Evolutionary conservation across 2,797 vertebrate genomes (phyloP).

Genomic region (Adelosebastes latens): DNA sequence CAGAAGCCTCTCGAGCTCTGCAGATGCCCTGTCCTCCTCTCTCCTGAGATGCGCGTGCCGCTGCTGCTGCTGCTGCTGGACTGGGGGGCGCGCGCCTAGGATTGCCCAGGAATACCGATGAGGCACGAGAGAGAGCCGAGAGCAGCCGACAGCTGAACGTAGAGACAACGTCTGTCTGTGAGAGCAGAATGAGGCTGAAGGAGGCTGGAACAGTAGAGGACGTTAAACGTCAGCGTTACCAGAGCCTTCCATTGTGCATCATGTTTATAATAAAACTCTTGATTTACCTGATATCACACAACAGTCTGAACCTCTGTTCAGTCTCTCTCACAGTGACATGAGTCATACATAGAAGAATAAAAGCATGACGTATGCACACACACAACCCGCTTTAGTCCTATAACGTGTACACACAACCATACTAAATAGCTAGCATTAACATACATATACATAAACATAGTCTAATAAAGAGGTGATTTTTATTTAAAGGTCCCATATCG

Average conservation of each 20-base stretch:
- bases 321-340: too few species aligned
- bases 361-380: neutral
- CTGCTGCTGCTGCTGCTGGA: slow-evolving; percentile 7
- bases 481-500: too few species aligned
- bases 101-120: slow-evolving; percentile 51
- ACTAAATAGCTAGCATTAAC: neutral
- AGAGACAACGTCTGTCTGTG: neutral
- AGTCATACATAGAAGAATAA: too few species aligned
- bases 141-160: slow-evolving; percentile 28
- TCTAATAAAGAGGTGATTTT: neutral
- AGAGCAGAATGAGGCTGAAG: too few species aligned
- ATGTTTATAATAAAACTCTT: too few species aligned
- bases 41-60: slow-evolving; percentile 51
- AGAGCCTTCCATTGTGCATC: too few species aligned
- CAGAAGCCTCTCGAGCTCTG: slow-evolving; percentile 56
- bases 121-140: slow-evolving; percentile 55
- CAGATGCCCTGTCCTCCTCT: slow-evolving; percentile 41
- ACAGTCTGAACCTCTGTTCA: too few species aligned
- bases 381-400: too few species aligned
- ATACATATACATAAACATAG: neutral
- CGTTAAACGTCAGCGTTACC: too few species aligned
- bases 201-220: too few species aligned
- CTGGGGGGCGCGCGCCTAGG: slow-evolving; percentile 35
- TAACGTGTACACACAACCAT: neutral
- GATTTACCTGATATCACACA: too few species aligned